phyloP scores from a whole-genome alignment of 2,797 vertebrate genomes.

The Cuculus canorus region DNA sequence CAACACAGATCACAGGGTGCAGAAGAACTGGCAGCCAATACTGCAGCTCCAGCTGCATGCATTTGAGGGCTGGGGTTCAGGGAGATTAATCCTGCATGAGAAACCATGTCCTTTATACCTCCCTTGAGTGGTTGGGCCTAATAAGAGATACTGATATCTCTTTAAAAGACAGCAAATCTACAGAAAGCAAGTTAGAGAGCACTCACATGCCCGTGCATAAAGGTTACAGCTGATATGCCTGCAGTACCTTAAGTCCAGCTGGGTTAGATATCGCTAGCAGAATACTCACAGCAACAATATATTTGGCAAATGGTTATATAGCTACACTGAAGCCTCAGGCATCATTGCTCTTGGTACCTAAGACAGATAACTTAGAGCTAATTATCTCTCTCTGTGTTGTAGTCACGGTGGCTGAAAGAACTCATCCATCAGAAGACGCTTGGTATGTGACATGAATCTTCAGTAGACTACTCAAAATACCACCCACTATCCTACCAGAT shows the following conservation, averaged over 20 bases:
- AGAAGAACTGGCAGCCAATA: background rate
- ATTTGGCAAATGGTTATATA: background rate
- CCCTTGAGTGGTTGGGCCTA: background rate
- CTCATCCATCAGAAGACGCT: background rate
- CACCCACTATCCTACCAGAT: background rate
- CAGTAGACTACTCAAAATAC: background rate
- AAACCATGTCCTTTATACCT: background rate
- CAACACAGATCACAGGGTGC: background rate
- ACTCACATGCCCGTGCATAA: background rate
- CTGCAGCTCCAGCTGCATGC: background rate
- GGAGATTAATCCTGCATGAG: background rate
- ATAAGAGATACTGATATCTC: background rate
- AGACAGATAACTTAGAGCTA: slow-evolving; percentile 10
- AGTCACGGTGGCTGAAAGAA: background rate
- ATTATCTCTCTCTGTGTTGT: background rate
- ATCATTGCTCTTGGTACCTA: background rate
- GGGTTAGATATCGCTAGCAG: background rate
- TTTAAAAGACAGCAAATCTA: background rate
- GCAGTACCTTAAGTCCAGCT: background rate
- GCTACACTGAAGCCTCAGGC: background rate
- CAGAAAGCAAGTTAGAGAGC: slow-evolving; percentile 10
- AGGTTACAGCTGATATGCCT: background rate
- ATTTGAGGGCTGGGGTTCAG: slow-evolving; percentile 5
- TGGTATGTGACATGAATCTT: background rate
- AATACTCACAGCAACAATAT: background rate